A percentile compares a stretch with the other conserved stretches of the same genome.
phyloP scores from a whole-genome alignment of 2,113 vertebrate genomes.

The Muntiacus muntjak region DNA sequence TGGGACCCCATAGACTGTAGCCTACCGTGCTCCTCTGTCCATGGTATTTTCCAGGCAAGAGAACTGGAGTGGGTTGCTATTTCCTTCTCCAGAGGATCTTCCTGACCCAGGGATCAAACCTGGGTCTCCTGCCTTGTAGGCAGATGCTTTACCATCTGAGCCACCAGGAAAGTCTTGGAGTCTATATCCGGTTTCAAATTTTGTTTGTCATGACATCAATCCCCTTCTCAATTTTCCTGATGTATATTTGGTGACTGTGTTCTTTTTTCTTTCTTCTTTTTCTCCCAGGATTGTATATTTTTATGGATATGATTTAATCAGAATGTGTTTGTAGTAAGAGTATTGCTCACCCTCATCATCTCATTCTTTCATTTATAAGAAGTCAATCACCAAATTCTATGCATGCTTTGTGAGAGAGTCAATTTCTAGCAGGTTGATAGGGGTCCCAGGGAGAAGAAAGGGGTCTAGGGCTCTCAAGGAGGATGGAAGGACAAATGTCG shows the following conservation, averaged over 20 bases:
- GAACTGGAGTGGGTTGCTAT: background rate
- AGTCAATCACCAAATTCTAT: background rate
- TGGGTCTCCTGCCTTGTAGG: background rate
- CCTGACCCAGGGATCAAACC: accelerated
- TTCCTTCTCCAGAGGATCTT: background rate
- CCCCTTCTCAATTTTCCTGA: background rate
- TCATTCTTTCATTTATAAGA: background rate
- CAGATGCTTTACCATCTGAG: background rate
- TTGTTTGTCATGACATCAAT: background rate
- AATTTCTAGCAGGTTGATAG: background rate
- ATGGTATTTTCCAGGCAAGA: background rate
- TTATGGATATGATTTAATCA: background rate
- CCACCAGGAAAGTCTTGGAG: background rate
- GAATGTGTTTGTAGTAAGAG: background rate
- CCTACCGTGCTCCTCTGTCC: background rate
- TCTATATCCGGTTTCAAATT: background rate
- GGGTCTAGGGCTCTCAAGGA: background rate
- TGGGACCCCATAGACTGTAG: accelerated
- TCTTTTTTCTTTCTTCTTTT: background rate
- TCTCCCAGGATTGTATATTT: background rate
- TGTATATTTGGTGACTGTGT: background rate
- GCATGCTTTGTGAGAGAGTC: background rate
- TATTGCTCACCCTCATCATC: background rate
- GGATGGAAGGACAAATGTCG: background rate
- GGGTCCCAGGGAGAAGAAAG: accelerated